Percentiles rank a stretch among this genome's conserved stretches.
phyloP scores from a whole-genome alignment of 1,140 invertebrate genomes.

The Drosophila lini region DNA sequence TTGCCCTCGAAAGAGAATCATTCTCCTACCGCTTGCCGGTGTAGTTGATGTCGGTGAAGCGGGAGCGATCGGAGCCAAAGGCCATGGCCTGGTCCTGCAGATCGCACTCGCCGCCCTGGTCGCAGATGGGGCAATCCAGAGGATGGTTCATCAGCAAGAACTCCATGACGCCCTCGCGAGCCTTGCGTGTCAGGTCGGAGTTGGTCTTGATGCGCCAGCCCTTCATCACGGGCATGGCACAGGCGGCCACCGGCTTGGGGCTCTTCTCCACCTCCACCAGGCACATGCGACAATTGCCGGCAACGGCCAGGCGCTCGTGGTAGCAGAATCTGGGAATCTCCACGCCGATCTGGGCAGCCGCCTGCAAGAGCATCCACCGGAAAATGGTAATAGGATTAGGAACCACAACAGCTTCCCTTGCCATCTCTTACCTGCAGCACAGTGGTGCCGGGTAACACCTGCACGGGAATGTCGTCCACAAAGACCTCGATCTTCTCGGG shows the following conservation, averaged over 20 bases:
- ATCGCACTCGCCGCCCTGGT: conserved; percentile 99
- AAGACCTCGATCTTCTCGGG: conserved; percentile 97
- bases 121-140: conserved; percentile 99
- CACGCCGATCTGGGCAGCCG: conserved; percentile 97
- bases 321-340: conserved; percentile 99
- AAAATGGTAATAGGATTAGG: background rate
- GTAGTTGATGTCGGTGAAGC: conserved; percentile 97
- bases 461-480: conserved; percentile 97
- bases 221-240: conserved; percentile 99
- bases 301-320: conserved; percentile 98
- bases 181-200: conserved; percentile 97
- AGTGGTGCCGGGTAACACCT: conserved; percentile 98
- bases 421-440: conserved; percentile 93
- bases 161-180: conserved; percentile 99
- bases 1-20: no score
- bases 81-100: conserved; percentile 99
- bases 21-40: conserved; percentile 92
- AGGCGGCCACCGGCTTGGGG: conserved; percentile 98
- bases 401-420: no score
- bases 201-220: conserved; percentile 98
- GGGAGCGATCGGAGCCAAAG: conserved; percentile 98
- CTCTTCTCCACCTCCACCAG: conserved; percentile 99
- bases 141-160: conserved; percentile 99
- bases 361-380: conserved; percentile 85
- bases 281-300: conserved; percentile 99